Conservation (phyloP, 2,797 vertebrate species). For the Bufotes viridis region DNA sequence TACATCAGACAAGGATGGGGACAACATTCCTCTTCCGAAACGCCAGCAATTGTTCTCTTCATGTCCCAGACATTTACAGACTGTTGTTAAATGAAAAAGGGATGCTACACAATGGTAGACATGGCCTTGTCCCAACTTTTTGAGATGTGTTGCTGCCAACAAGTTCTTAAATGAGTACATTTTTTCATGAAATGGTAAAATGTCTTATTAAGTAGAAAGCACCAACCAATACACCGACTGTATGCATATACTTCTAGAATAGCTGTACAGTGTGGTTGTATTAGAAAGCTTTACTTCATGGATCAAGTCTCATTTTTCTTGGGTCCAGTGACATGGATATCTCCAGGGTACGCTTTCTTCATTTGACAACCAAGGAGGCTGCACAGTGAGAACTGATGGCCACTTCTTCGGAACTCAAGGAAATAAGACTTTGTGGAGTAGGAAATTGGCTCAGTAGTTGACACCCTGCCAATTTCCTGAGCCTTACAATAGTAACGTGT, state of each 20-base stretch:
- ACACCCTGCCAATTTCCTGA: neutral
- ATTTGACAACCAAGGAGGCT: neutral
- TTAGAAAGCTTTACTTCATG: neutral
- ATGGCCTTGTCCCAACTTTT: no score
- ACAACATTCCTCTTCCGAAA: no score
- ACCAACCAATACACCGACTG: no score
- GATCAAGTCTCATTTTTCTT: neutral
- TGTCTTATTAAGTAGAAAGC: no score
- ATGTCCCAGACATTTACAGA: no score
- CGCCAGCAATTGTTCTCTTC: no score
- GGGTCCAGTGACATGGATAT: neutral
- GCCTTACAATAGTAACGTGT: neutral
- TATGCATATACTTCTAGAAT: neutral
- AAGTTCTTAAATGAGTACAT: no score
- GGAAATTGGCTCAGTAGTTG: neutral
- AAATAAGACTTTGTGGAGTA: neutral
- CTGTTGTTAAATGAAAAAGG: no score
- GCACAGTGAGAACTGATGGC: neutral
- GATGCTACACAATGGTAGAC: no score
- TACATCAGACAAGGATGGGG: no score
- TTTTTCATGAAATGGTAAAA: no score
- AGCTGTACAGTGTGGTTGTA: neutral
- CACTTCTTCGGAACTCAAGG: neutral
- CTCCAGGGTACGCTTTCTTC: neutral
- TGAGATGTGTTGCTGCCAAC: no score